These are phyloP conservation scores for Pluvianellus socialis DNA, from an alignment of 2,113 vertebrate species.

Conservation along the genomic window DNA sequence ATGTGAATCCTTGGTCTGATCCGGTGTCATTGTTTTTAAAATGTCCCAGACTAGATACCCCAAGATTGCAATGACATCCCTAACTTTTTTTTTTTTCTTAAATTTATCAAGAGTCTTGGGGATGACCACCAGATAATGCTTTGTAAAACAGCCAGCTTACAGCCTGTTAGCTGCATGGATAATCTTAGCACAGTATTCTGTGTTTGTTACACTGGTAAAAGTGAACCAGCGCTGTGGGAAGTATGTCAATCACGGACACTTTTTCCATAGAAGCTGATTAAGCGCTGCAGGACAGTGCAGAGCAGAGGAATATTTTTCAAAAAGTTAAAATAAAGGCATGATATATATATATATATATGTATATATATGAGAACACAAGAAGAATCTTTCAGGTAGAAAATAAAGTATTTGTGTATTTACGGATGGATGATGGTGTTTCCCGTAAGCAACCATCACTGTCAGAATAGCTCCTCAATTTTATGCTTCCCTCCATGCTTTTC, in stretches of 20 bases:
- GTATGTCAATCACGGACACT: not conserved
- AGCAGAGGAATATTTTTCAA: not conserved
- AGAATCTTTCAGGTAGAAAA: not conserved
- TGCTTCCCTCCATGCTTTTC: not conserved
- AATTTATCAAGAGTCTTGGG: not conserved
- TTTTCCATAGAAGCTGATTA: not conserved
- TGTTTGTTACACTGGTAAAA: not conserved
- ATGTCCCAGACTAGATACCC: not conserved
- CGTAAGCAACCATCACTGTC: not conserved
- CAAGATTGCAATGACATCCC: not conserved
- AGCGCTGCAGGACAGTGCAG: fast-evolving
- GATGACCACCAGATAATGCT: not conserved
- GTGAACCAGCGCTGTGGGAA: not conserved
- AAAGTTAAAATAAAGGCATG: not conserved
- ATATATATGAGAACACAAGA: not conserved
- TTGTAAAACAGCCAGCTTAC: not conserved
- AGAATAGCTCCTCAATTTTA: not conserved
- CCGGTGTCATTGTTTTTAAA: not conserved
- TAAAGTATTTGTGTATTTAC: not conserved
- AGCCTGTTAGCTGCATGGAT: not conserved
- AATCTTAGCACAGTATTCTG: not conserved
- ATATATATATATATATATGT: not conserved
- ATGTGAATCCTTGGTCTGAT: not conserved
- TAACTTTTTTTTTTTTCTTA: not conserved
- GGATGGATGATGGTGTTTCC: not conserved